Evolutionary conservation across 1,140 invertebrate species (phyloP), one percentile per base, ranked within the genome.

Genomic region (Cotesia vestalis): DNA sequence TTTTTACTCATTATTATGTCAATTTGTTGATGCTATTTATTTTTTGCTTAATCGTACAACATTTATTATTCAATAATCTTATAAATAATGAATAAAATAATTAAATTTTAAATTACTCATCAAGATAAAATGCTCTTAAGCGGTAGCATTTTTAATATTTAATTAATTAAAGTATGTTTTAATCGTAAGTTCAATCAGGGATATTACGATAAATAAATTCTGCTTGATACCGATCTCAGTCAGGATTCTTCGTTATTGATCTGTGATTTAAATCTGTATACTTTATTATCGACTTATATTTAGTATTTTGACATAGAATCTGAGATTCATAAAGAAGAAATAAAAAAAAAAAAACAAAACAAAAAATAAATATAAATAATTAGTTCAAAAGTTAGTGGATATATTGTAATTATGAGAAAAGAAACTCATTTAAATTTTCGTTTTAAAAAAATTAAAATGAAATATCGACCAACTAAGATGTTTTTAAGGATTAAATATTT

Each of bases 401-500:
- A 4, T 4, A 70, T 60, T 17, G 14, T 9, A 14, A 34, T 27
- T 14, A 67, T 17, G 12, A 67, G 17, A 51, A 27, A 5, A 5
- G 6, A 40, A 40, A n/a, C 8, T 46, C 5, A 62, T 27, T 34
- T 1, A n/a, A 34, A 62, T 17, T 62, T n/a, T 62, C 27, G 53
- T 55, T 34, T 27, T 4, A 6, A 35, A 62, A 68, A 71, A 71
- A 66, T 52, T 14, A 51, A 53, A n/a, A 35, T 71, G 51, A 62
- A 53, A 80, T 78, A 74, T 76, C 78, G 76, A 73, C 53, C 66
- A 78, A 79, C 78, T 82, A 85, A 79, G 85, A 86, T 86, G 85
- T 87, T 87, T 87, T 85, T 86, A 84, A 86, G 86, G 86, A 86
- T 86, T 85, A 86, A 84, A 86, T 86, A 86, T 85, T 87, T 85